A percentile compares a stretch with the other conserved stretches of the same genome.
Conservation (phyloP, 2,797 vertebrate genomes). For the Tympanoctomys barrerae region DNA sequence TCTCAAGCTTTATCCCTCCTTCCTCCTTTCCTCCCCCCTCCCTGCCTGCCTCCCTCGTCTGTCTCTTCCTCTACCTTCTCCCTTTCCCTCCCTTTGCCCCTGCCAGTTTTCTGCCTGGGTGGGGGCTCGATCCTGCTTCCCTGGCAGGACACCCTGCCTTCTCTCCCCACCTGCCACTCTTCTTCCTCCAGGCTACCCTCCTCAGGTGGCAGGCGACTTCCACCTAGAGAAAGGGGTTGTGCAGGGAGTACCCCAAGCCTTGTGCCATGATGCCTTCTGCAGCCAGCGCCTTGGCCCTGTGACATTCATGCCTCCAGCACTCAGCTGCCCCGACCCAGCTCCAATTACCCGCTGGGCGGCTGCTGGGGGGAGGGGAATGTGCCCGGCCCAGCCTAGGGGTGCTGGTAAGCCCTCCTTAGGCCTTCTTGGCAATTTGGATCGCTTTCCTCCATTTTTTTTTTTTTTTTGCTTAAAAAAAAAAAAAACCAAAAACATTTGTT, state of each 20-base stretch:
- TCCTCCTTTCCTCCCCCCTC: not conserved
- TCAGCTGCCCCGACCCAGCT: constrained; percentile 80
- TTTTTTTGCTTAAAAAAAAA: too few relatives aligned
- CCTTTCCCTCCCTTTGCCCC: not conserved
- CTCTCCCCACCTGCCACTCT: constrained; percentile 53
- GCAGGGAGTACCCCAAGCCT: constrained; percentile 67
- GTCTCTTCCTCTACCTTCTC: not conserved
- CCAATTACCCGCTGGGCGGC: constrained; percentile 72
- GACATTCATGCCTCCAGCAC: constrained; percentile 76
- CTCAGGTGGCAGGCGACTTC: constrained; percentile 73
- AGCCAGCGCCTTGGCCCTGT: constrained; percentile 63
- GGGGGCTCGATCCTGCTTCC: constrained; percentile 65
- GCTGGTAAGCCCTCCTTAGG: constrained; percentile 1
- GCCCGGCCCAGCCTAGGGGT: constrained; percentile 56
- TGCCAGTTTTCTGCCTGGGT: constrained; percentile 61
- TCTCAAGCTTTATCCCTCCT: not conserved
- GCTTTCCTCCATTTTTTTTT: not conserved
- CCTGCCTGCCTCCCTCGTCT: too few relatives aligned
- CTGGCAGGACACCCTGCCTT: constrained; percentile 54
- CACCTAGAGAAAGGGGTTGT: not conserved
- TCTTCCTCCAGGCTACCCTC: constrained; percentile 26
- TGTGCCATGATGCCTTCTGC: constrained; percentile 76
- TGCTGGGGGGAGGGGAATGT: constrained; percentile 39
- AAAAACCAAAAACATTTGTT: too few relatives aligned
- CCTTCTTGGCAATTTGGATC: constrained; percentile 26